Conservation (phyloP, 2,113 vertebrate genomes). For the Sapajus apella region DNA sequence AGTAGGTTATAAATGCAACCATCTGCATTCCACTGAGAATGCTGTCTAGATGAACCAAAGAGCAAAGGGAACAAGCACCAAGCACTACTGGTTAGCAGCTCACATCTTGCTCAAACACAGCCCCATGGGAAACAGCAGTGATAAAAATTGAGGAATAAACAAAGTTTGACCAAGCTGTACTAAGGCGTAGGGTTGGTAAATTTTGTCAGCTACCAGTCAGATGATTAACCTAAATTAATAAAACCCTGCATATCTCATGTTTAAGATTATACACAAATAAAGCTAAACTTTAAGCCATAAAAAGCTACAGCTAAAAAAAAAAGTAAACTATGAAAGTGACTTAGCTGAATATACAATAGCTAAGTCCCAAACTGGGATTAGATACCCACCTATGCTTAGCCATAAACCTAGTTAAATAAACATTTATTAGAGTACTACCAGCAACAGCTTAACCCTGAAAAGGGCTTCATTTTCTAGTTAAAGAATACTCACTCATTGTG, state of each 20-base stretch:
- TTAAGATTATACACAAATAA: not conserved
- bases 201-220: not conserved
- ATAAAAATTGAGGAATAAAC: not conserved
- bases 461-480: not conserved
- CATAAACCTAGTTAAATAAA: not conserved
- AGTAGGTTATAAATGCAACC: not conserved
- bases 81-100: not conserved
- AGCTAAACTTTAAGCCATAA: not conserved
- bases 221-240: constrained; percentile 1
- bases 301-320: not conserved
- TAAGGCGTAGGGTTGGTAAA: not conserved
- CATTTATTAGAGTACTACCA: constrained; percentile 15
- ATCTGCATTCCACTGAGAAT: not conserved
- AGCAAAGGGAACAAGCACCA: not conserved
- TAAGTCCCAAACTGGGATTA: constrained; percentile 2
- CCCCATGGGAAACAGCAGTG: not conserved
- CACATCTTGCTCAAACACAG: not conserved
- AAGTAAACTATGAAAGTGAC: not conserved
- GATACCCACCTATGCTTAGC: not conserved
- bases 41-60: not conserved
- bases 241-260: not conserved
- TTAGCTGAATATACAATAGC: not conserved
- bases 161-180: not conserved
- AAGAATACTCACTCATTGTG: not conserved
- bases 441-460: constrained; percentile 40